These are phyloP conservation scores for Passerculus sandwichensis DNA, from an alignment of 2,797 vertebrate genomes.

Conservation along the genomic window DNA sequence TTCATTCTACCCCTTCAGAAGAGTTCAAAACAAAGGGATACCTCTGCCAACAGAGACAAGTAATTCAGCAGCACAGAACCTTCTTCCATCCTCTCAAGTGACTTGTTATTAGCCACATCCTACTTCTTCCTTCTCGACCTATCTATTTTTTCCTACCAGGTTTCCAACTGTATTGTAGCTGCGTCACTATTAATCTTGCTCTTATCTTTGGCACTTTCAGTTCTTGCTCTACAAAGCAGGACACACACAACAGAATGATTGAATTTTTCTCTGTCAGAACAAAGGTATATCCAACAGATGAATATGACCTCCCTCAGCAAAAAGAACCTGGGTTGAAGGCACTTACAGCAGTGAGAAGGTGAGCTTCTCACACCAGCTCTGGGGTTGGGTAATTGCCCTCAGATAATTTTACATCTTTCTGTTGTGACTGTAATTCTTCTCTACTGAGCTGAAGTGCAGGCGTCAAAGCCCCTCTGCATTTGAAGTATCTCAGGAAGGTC, in stretches of 20 bases:
- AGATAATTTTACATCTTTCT: not conserved
- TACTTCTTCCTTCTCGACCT: not conserved
- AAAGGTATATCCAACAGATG: not conserved
- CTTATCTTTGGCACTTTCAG: not conserved
- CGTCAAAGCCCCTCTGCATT: not conserved
- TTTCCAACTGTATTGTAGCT: not conserved
- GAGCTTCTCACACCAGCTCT: not conserved
- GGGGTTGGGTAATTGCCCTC: accelerated
- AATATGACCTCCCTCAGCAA: not conserved
- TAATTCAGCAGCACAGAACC: not conserved
- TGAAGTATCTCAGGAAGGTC: not conserved
- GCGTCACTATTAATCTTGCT: not conserved
- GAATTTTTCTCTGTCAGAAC: not conserved
- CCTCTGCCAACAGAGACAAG: not conserved
- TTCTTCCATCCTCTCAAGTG: not conserved
- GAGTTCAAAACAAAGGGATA: not conserved
- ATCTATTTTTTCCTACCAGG: not conserved
- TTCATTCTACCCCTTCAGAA: not conserved
- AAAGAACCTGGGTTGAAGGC: not conserved
- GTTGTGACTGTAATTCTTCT: not conserved
- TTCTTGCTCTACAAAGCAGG: not conserved
- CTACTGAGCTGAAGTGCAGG: not conserved
- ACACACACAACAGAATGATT: not conserved
- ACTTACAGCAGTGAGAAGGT: not conserved
- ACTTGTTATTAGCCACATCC: not conserved